These are phyloP conservation scores for Bos taurus DNA, from an alignment of 2,113 vertebrate genomes.

Conservation along the genomic window DNA sequence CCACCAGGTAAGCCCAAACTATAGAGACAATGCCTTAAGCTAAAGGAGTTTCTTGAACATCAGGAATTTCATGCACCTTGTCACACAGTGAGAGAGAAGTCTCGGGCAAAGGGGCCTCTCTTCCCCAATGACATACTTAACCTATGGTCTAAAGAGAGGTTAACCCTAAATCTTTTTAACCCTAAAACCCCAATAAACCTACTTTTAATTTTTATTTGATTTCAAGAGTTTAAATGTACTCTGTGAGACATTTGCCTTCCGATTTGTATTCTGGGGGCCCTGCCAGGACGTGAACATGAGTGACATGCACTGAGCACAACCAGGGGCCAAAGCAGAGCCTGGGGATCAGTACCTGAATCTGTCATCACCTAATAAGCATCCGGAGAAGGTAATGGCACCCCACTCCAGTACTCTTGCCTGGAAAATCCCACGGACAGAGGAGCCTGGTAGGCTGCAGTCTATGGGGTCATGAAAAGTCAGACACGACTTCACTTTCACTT, in stretches of 20 bases:
- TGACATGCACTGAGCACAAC: constrained; percentile 27
- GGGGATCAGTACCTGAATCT: constrained; percentile 19
- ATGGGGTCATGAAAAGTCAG: too few relatives aligned
- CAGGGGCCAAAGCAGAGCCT: constrained; percentile 37
- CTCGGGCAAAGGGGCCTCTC: background rate
- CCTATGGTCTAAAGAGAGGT: background rate
- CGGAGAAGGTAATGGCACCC: too few relatives aligned
- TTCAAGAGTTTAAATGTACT: background rate
- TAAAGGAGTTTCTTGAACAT: background rate
- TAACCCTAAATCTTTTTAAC: background rate
- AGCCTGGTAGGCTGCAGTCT: too few relatives aligned
- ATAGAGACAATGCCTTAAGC: background rate
- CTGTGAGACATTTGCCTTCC: constrained; percentile 51
- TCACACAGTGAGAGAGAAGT: background rate
- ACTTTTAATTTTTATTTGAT: background rate
- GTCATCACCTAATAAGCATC: background rate
- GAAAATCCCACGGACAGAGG: too few relatives aligned
- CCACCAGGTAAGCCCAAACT: background rate
- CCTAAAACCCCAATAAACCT: background rate
- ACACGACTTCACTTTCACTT: too few relatives aligned
- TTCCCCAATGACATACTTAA: background rate
- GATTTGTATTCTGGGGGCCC: constrained; percentile 56
- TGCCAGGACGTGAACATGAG: constrained; percentile 51
- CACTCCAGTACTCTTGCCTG: too few relatives aligned
- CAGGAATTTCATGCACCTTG: background rate